A percentile compares a stretch with the other conserved stretches of the same genome.
phyloP scores from a whole-genome alignment of 2,113 vertebrate species.

The Pachypanchax playfairii region DNA sequence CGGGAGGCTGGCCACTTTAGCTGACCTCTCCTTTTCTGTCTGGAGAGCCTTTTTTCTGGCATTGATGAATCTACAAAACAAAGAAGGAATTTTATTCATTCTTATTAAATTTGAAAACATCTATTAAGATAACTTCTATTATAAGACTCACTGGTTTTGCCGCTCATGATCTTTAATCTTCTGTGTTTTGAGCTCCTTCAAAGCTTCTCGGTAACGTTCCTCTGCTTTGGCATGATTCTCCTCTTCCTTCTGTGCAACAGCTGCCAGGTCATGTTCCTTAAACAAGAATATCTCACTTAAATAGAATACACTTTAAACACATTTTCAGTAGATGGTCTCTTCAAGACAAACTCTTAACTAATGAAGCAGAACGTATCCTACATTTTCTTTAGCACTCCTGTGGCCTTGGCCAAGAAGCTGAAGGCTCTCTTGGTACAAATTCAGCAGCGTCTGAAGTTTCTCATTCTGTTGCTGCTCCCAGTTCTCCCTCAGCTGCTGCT shows the following conservation, averaged over 20 bases:
- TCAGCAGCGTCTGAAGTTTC: slow-evolving; percentile 82
- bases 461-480: slow-evolving; percentile 86
- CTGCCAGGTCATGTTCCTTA: slow-evolving; percentile 82
- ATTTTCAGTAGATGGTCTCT: no score
- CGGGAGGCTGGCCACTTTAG: slow-evolving; percentile 86
- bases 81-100: neutral
- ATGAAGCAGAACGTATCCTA: no score
- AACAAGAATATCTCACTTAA: neutral
- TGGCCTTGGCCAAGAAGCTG: slow-evolving; percentile 86
- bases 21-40: slow-evolving; percentile 87
- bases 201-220: slow-evolving; percentile 84
- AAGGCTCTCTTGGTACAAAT: slow-evolving; percentile 85
- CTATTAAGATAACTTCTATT: neutral
- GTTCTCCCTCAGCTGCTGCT: slow-evolving; percentile 79
- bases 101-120: neutral
- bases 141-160: slow-evolving; percentile 79
- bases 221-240: slow-evolving; percentile 86
- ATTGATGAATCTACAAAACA: slow-evolving; percentile 77
- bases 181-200: slow-evolving; percentile 85
- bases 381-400: slow-evolving; percentile 87
- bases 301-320: no score
- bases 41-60: slow-evolving; percentile 86
- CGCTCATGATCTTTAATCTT: slow-evolving; percentile 77
- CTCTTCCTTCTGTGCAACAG: slow-evolving; percentile 76
- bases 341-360: no score